Evolutionary conservation across 1,140 invertebrate genomes (phyloP).

Genomic region (Eurytemora carolleeae): DNA sequence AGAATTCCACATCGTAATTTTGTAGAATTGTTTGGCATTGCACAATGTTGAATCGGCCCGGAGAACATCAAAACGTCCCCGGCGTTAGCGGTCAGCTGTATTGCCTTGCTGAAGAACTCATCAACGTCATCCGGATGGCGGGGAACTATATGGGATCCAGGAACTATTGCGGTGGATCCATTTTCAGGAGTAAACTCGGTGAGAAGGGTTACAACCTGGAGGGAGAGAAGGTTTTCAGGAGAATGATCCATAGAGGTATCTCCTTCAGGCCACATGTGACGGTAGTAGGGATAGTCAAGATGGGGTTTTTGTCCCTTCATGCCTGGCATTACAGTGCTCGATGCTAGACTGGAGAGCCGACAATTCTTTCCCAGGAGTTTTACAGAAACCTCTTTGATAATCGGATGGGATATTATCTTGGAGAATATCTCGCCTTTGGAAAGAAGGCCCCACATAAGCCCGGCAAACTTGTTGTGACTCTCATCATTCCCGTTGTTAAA

Average conservation of each 20-base stretch:
- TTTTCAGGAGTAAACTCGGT: constrained; percentile 4
- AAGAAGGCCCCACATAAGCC: constrained; percentile 2
- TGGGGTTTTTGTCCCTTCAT: constrained; percentile 5
- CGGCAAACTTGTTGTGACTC: constrained; percentile 3
- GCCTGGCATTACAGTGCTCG: constrained; percentile 2
- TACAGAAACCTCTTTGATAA: background rate
- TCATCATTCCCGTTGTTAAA: no score
- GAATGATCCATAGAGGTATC: background rate
- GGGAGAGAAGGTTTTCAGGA: background rate
- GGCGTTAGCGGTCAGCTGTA: background rate
- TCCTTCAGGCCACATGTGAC: background rate
- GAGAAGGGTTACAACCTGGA: constrained; percentile 3
- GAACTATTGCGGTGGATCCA: background rate
- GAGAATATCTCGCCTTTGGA: background rate
- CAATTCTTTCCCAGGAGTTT: background rate
- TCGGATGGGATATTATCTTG: background rate
- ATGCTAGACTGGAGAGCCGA: background rate
- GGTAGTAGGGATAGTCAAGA: constrained; percentile 7
- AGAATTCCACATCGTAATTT: background rate
- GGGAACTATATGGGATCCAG: background rate
- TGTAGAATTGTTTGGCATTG: constrained; percentile 1
- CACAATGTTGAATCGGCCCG: constrained; percentile 6
- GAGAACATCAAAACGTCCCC: constrained; percentile 1
- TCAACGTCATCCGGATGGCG: background rate
- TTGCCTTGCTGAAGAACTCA: constrained; percentile 6